Base-by-base conservation (phyloP, 1,140 invertebrate species). In the Heliconius melpomene region DNA sequence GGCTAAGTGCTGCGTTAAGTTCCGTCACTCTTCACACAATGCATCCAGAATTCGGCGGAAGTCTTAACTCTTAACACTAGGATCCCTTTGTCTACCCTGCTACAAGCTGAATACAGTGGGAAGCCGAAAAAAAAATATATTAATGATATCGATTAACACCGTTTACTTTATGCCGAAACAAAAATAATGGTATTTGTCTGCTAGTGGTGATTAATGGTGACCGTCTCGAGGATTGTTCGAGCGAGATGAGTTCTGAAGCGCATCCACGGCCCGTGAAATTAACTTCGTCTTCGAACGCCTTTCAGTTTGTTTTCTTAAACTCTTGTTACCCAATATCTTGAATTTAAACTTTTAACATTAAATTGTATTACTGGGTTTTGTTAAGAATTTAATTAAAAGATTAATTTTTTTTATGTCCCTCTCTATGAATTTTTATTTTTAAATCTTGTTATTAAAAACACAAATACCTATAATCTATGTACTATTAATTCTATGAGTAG, bases 221-320 rank as follows among this genome's bases (percentile, higher is more conserved):
- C 85, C 70, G 82, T 86, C 82, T 89, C 85, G 82, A 83, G 90
- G 86, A 88, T 90, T 93, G 89, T 90, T 93, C 91, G 85, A 89
- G 90, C 89, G 88, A 85, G 89, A 89, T 91, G 88, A 93, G 86
- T 88, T 90, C 90, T 86, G 88, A 92, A 91, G 90, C 86, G 90
- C 88, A 90, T 88, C 90, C 91, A 93, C 86, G 86, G 86, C 78
- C 89, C 60, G 60, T 66, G 60, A 66, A 66, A 66, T 66, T 66
- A 66, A 66, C 60, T 66, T 66, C 60, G 60, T 29, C 60, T 66
- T 66, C 60, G 60, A 66, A 66, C 26, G 60, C 60, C 26, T 29
- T 66, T 66, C 60, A 66, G 60, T 66, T 66, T 66, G 60, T 66
- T 66, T 66, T 66, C 60, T 66, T 66, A 66, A 66, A 66, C 60